Evolutionary conservation across 2,797 vertebrate species (phyloP).

Genomic region (Trachops cirrhosus): DNA sequence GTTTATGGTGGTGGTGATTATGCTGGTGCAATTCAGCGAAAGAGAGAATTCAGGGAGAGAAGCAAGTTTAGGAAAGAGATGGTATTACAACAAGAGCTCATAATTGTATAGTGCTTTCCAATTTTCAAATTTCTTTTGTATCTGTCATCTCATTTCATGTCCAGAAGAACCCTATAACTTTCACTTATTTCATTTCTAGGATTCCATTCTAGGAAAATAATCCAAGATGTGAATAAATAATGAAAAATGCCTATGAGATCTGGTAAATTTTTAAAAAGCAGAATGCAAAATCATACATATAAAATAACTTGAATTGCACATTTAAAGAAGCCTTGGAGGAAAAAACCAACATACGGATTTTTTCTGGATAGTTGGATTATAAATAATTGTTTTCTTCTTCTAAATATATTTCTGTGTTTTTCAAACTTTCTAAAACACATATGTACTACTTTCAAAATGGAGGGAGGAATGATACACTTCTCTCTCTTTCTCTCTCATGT

Average conservation of each 20-base stretch:
- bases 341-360: background rate
- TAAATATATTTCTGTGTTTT: background rate
- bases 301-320: conserved; percentile 5
- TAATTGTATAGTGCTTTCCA: background rate
- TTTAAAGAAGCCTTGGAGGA: background rate
- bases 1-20: background rate
- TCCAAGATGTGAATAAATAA: conserved; percentile 21
- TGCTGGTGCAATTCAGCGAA: background rate
- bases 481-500: background rate
- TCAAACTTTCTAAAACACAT: background rate
- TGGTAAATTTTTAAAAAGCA: background rate
- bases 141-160: conserved; percentile 19
- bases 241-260: background rate
- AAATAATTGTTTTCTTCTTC: background rate
- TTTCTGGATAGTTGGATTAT: background rate
- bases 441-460: background rate
- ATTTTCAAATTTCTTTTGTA: conserved; percentile 15
- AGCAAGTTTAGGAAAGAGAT: background rate
- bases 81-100: background rate
- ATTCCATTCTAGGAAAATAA: conserved; percentile 23
- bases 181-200: conserved; percentile 35
- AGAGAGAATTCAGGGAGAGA: background rate
- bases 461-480: background rate
- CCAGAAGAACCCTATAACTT: background rate
- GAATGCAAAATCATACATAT: background rate